Conservation (phyloP, 2,113 vertebrate species). For the Leiothrix lutea region DNA sequence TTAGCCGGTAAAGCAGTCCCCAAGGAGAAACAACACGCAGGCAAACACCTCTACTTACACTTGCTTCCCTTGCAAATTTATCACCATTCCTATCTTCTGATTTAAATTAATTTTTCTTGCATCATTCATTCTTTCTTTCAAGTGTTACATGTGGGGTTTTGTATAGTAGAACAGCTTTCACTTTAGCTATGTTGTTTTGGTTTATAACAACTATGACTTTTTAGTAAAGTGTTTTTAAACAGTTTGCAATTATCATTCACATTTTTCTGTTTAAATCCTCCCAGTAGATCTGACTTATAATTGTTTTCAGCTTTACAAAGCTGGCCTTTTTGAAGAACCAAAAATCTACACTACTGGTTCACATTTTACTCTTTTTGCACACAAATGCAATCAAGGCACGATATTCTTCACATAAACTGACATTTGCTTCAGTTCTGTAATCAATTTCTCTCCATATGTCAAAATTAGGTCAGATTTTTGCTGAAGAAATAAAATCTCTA, state of each 20-base stretch:
- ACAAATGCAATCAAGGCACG: not conserved
- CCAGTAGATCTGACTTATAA: constrained; percentile 40
- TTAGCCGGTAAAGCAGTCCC: too few relatives aligned
- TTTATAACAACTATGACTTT: constrained; percentile 1
- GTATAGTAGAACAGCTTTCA: constrained; percentile 4
- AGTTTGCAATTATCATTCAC: constrained; percentile 41
- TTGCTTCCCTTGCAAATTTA: not conserved
- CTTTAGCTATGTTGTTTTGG: constrained; percentile 10
- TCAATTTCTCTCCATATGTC: not conserved
- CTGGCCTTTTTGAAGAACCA: not conserved
- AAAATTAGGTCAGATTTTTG: not conserved
- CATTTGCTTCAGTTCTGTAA: constrained; percentile 10
- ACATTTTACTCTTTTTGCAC: not conserved
- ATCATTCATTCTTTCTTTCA: not conserved
- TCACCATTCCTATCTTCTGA: constrained; percentile 7
- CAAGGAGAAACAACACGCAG: too few relatives aligned
- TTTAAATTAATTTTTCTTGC: constrained; percentile 15
- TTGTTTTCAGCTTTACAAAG: constrained; percentile 51
- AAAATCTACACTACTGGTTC: not conserved
- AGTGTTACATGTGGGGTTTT: not conserved
- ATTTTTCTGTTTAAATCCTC: constrained; percentile 52
- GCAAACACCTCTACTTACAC: not conserved
- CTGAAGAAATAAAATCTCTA: not conserved
- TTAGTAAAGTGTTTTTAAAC: constrained; percentile 34
- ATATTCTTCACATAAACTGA: not conserved